Base-by-base conservation (phyloP, 2,888 invertebrate species). In the Timema podura region DNA sequence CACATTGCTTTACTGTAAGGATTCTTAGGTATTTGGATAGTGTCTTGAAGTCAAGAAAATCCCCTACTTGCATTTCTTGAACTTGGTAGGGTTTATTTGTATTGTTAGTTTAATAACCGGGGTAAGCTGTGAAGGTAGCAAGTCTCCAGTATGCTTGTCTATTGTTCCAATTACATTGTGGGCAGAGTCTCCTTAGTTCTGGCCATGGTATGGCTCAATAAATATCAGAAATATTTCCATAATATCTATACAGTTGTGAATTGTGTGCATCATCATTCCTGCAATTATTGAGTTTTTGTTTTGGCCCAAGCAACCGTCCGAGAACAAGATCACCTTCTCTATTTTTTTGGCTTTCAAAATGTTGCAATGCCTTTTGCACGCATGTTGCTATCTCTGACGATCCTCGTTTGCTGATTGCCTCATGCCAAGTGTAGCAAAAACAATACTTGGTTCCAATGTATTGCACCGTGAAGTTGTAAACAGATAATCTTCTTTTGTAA, bases 351-450 rank as follows among this genome's bases (percentile, higher is more conserved):
- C n/a, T n/a, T n/a, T n/a, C n/a, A n/a, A n/a, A n/a, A n/a, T n/a
- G n/a, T n/a, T n/a, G n/a, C n/a, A n/a, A n/a, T n/a, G n/a, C n/a
- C n/a, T n/a, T n/a, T n/a, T n/a, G n/a, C n/a, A n/a, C n/a, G n/a
- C n/a, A n/a, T n/a, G n/a, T n/a, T n/a, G 30, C 61, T 61, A 16
- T 61, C 45, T 61, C 30, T 30, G 44, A 61, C 1, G 61, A 61
- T 45, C 61, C 61, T 45, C 61, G 30, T 8, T 45, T 61, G 61
- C 61, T 61, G 61, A 61, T 16, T 45, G 44, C 61, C 6, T 61
- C 30, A 13, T 61, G 61, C 61, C 61, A 61, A 30, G 45, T 11
- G 61, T n/a, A 61, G 61, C 30, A 61, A 13, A 61, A 45, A 11
- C 61, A 61, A 45, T 8, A 13, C 30, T 61, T 61, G 44, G 30